Evolutionary conservation across 2,113 vertebrate species (phyloP).

Genomic region (Petromus typicus): DNA sequence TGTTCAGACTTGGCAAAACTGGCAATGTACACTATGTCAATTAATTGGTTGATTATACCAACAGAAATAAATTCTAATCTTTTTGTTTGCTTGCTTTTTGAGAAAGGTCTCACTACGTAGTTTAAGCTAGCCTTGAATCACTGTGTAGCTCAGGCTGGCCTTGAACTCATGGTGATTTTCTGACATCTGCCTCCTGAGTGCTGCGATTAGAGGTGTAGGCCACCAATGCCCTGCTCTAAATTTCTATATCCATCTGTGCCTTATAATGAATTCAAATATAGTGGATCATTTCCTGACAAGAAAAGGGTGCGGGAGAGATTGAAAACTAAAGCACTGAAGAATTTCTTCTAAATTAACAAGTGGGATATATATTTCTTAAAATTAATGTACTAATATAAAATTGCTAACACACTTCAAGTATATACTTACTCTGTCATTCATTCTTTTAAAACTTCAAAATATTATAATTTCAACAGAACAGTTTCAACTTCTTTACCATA

Average conservation of each 20-base stretch:
- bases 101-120: too few species aligned
- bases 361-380: not conserved
- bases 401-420: not conserved
- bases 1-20: not conserved
- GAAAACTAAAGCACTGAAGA: not conserved
- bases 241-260: not conserved
- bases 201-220: too few species aligned
- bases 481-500: not conserved
- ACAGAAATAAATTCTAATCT: not conserved
- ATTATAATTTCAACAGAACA: not conserved
- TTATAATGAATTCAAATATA: not conserved
- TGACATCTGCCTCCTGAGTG: too few species aligned
- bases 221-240: not conserved
- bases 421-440: not conserved
- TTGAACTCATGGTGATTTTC: too few species aligned
- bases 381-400: not conserved
- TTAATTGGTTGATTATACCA: not conserved
- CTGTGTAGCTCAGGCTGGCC: too few species aligned
- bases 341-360: not conserved
- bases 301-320: not conserved
- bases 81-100: too few species aligned
- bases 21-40: not conserved
- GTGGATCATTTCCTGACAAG: not conserved
- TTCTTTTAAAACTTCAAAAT: not conserved
- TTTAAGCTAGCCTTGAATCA: too few species aligned